A percentile compares a stretch with the other conserved stretches of the same genome.
Evolutionary conservation across 2,113 vertebrate species (phyloP).

Genomic region (Pristiophorus japonicus): DNA sequence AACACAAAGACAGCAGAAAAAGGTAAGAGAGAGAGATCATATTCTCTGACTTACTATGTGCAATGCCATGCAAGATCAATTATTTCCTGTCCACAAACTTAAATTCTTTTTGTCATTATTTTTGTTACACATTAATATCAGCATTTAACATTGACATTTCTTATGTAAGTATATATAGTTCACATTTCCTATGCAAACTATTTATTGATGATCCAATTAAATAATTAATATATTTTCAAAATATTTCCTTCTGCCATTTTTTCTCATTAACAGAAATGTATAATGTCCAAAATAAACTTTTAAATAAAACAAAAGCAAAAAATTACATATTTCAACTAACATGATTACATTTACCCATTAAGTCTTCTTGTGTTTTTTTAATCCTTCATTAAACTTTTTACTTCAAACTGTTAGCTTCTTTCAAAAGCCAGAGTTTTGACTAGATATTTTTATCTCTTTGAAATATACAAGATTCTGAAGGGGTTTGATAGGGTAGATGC

Average conservation of each 20-base stretch:
- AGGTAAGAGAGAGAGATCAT: too few species aligned
- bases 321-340: neutral
- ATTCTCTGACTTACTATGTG: too few species aligned
- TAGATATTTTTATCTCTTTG: neutral
- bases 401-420: neutral
- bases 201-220: too few species aligned
- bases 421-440: neutral
- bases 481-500: too few species aligned
- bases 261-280: too few species aligned
- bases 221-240: neutral
- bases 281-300: too few species aligned
- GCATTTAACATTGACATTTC: neutral
- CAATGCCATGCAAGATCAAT: neutral
- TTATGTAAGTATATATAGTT: neutral
- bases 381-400: neutral
- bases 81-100: neutral
- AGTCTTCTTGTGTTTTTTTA: neutral
- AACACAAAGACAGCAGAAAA: too few species aligned
- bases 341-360: neutral
- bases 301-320: neutral
- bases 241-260: neutral
- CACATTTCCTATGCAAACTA: too few species aligned
- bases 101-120: neutral
- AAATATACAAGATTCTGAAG: too few species aligned
- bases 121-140: neutral